These are phyloP conservation scores for Trachymyrmex septentrionalis DNA, from an alignment of 1,140 invertebrate genomes.

Conservation along the genomic window DNA sequence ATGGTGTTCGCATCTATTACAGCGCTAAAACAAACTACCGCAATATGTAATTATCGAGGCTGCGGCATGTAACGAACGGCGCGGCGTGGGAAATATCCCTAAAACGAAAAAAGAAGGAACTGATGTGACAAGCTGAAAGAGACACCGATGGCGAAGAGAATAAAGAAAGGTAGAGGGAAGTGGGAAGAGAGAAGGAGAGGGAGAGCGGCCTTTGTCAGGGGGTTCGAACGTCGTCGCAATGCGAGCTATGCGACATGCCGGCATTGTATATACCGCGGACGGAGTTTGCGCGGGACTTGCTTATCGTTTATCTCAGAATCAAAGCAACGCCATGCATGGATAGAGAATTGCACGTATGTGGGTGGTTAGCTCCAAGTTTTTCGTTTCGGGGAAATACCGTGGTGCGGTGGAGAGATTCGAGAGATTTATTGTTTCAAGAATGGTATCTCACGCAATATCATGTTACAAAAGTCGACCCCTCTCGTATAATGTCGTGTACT, in stretches of 20 bases:
- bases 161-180: not conserved
- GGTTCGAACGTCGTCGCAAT: slow-evolving; percentile 60
- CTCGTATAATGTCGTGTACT: slow-evolving; percentile 47
- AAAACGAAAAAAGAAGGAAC: slow-evolving; percentile 65
- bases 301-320: slow-evolving; percentile 70
- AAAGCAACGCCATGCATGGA: slow-evolving; percentile 57
- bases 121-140: slow-evolving; percentile 2
- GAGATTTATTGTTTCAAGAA: slow-evolving; percentile 60
- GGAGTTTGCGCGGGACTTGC: slow-evolving; percentile 54
- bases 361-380: slow-evolving; percentile 45
- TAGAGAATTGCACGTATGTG: slow-evolving; percentile 61
- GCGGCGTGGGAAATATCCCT: slow-evolving; percentile 69
- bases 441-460: slow-evolving; percentile 61
- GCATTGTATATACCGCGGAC: slow-evolving; percentile 51
- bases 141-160: not conserved
- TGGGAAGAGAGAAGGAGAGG: not conserved
- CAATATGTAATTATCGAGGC: slow-evolving; percentile 78
- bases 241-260: slow-evolving; percentile 34
- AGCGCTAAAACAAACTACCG: slow-evolving; percentile 77
- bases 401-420: slow-evolving; percentile 30
- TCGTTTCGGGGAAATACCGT: slow-evolving; percentile 44
- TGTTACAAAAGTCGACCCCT: slow-evolving; percentile 57
- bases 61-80: slow-evolving; percentile 67
- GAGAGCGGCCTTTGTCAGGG: slow-evolving; percentile 58
- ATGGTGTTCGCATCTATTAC: slow-evolving; percentile 65